These are phyloP conservation scores for Heliocidaris tuberculata DNA, from an alignment of 35 echinoderm and acorn worm species.

Conservation along the genomic window DNA sequence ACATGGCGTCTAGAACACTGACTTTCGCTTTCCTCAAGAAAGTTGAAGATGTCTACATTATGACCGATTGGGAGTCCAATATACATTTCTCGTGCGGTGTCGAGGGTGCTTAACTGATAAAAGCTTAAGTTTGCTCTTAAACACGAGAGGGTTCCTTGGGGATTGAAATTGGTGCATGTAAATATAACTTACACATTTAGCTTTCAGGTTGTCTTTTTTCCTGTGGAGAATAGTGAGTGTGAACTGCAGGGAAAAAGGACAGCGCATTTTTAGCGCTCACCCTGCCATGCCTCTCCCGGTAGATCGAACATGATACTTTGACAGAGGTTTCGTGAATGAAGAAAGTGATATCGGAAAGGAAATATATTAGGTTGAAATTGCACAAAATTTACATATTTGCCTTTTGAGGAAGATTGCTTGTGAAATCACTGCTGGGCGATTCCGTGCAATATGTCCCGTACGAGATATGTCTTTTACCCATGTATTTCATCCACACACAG, in stretches of 20 bases:
- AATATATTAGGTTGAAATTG: no score
- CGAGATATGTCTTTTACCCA: no score
- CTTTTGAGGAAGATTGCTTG: no score
- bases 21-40: background rate
- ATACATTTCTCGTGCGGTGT: slow-evolving; percentile 5
- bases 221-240: background rate
- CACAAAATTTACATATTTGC: no score
- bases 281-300: no score
- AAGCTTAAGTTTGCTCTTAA: background rate
- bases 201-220: background rate
- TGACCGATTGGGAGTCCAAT: background rate
- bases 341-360: no score
- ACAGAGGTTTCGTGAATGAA: no score
- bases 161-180: slow-evolving; percentile 8
- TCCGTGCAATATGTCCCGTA: no score
- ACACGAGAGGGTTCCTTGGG: background rate
- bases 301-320: no score
- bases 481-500: no score
- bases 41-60: background rate
- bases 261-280: background rate
- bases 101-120: background rate
- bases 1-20: background rate
- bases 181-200: slow-evolving; percentile 36
- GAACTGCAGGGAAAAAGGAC: background rate
- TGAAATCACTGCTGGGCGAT: no score